These are phyloP conservation scores for Orussus abietinus DNA, from an alignment of 1,140 invertebrate genomes.

Conservation along the genomic window DNA sequence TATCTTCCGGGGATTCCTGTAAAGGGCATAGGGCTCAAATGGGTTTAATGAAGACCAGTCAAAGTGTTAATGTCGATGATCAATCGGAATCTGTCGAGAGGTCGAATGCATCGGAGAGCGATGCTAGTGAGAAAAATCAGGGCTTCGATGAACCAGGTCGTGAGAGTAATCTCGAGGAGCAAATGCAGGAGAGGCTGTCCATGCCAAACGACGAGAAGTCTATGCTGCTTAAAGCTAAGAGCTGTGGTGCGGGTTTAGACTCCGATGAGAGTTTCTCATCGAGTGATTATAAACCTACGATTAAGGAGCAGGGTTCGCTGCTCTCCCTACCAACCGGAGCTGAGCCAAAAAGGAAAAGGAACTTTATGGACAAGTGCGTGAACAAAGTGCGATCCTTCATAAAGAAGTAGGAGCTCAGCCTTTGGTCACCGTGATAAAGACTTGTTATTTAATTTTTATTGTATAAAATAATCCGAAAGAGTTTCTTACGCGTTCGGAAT, in stretches of 20 bases:
- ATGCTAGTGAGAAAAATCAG: constrained; percentile 1
- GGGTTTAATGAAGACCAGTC: too few relatives aligned
- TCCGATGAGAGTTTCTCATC: constrained; percentile 29
- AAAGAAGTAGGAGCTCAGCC: constrained; percentile 64
- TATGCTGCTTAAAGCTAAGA: constrained; percentile 38
- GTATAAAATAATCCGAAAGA: too few relatives aligned
- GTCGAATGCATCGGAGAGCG: constrained; percentile 11
- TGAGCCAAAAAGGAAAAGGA: constrained; percentile 60
- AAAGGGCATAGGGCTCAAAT: too few relatives aligned
- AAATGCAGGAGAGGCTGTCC: constrained; percentile 9
- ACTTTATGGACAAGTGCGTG: constrained; percentile 75
- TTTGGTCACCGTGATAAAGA: constrained; percentile 7
- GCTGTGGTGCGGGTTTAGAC: constrained; percentile 46
- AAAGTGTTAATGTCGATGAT: too few relatives aligned
- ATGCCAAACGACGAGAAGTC: constrained; percentile 24
- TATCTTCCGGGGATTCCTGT: neutral
- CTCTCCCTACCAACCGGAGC: constrained; percentile 36
- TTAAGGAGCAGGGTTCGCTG: constrained; percentile 39
- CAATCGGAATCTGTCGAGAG: neutral
- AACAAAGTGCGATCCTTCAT: constrained; percentile 72
- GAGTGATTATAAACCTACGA: constrained; percentile 26
- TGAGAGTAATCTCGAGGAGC: constrained; percentile 5
- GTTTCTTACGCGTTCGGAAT: too few relatives aligned
- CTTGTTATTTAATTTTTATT: constrained; percentile 33
- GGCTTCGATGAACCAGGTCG: constrained; percentile 1